Percentiles rank a stretch among this genome's conserved stretches.
phyloP scores from a whole-genome alignment of 2,888 invertebrate genomes.

The Amphipyra berbera region DNA sequence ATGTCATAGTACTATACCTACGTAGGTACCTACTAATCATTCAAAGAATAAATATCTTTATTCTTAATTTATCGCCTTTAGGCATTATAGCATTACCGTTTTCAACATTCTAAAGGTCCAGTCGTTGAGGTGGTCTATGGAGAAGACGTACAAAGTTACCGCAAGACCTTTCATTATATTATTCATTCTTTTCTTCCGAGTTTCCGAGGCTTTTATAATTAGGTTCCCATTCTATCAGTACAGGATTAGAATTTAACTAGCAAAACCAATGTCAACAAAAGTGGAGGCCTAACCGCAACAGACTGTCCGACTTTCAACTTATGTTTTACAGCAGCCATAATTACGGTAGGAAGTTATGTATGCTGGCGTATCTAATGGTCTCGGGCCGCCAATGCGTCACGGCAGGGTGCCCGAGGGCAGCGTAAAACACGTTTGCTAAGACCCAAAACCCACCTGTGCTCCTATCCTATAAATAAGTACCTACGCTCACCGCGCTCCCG shows the following conservation, averaged over 20 bases:
- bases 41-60: no score
- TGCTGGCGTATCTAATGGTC: constrained; percentile 61
- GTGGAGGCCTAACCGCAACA: constrained; percentile 25
- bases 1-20: no score
- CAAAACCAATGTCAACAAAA: constrained; percentile 11
- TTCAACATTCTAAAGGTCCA: no score
- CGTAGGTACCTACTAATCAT: no score
- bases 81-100: no score
- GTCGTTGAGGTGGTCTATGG: no score
- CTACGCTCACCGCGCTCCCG: constrained; percentile 66
- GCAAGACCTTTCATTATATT: no score
- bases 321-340: constrained; percentile 52
- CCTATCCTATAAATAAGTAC: constrained; percentile 78
- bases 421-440: constrained; percentile 77
- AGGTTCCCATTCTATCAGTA: no score
- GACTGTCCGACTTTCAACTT: constrained; percentile 45
- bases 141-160: no score
- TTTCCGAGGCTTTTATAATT: no score
- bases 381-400: constrained; percentile 74
- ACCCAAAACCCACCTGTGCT: constrained; percentile 76
- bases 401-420: constrained; percentile 71
- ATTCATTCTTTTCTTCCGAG: no score
- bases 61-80: no score
- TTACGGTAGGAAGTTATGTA: constrained; percentile 54
- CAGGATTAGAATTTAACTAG: neutral